These are phyloP conservation scores for Thymelicus lineola DNA, from an alignment of 2,888 invertebrate genomes.

Conservation along the genomic window DNA sequence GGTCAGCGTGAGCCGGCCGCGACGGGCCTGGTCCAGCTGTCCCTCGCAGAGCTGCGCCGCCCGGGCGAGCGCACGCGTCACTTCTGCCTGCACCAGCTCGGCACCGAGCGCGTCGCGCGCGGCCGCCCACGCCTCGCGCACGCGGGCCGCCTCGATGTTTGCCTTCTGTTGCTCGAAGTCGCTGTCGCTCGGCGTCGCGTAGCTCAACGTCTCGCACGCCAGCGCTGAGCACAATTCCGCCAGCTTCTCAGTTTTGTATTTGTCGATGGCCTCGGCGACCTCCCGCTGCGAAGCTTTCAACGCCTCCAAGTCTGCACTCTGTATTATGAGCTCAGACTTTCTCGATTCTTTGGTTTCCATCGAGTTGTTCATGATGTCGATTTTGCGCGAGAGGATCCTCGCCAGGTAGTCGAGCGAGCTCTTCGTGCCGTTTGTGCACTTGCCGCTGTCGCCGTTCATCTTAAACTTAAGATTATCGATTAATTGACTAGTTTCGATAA, in stretches of 20 bases:
- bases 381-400: conserved; percentile 90
- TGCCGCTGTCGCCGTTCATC: conserved; percentile 83
- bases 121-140: conserved; percentile 90
- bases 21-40: conserved; percentile 82
- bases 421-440: conserved; percentile 67
- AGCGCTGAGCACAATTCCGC: conserved; percentile 89
- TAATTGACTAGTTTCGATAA: conserved; percentile 91
- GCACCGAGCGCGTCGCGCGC: conserved; percentile 91
- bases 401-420: conserved; percentile 89
- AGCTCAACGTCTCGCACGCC: conserved; percentile 88
- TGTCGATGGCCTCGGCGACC: conserved; percentile 85
- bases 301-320: conserved; percentile 80
- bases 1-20: conserved; percentile 86
- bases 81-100: conserved; percentile 91
- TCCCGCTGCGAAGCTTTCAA: conserved; percentile 85
- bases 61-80: conserved; percentile 89
- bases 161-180: conserved; percentile 70
- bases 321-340: conserved; percentile 67
- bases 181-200: conserved; percentile 77
- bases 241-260: conserved; percentile 88
- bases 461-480: conserved; percentile 89
- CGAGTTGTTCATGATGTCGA: conserved; percentile 74
- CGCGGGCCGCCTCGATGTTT: conserved; percentile 86
- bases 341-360: conserved; percentile 58
- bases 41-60: conserved; percentile 89